Evolutionary conservation across 30 jellyfish, hydroid and myxozoan species (phyloP).

Genomic region (Mastigias papua): DNA sequence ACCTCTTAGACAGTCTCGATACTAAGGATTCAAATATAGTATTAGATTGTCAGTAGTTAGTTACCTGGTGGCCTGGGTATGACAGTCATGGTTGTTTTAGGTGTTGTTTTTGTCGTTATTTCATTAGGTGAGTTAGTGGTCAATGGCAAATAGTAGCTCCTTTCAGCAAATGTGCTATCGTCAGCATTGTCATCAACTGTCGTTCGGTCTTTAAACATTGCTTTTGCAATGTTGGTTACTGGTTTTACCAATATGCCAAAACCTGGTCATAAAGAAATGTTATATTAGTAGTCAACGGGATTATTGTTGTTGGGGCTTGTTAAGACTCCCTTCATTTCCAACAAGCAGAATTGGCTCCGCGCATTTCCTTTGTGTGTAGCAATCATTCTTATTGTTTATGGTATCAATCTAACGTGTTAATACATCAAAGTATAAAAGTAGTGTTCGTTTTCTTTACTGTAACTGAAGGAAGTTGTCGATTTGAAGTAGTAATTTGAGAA

Average conservation of each 20-base stretch:
- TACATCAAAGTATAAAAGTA: too few relatives aligned
- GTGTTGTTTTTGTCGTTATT: conserved; percentile 74
- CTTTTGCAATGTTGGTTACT: conserved; percentile 21
- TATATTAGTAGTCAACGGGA: background rate
- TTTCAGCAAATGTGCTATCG: conserved; percentile 65
- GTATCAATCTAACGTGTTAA: too few relatives aligned
- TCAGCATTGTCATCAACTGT: conserved; percentile 55
- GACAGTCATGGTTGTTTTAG: conserved; percentile 81
- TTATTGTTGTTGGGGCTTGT: background rate
- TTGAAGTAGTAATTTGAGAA: too few relatives aligned
- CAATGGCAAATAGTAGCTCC: conserved; percentile 74
- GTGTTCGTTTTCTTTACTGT: too few relatives aligned
- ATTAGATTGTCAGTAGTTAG: background rate
- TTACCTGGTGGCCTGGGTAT: conserved; percentile 92
- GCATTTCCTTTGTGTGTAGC: too few relatives aligned
- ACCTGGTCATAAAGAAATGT: conserved; percentile 46
- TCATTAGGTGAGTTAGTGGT: conserved; percentile 81
- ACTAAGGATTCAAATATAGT: background rate
- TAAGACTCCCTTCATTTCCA: too few relatives aligned
- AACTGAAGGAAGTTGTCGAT: too few relatives aligned
- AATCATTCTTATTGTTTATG: too few relatives aligned
- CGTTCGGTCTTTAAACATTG: conserved; percentile 77
- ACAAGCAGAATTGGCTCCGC: too few relatives aligned
- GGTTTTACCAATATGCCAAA: conserved; percentile 37
- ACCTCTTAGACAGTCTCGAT: too few relatives aligned